These are phyloP conservation scores for Vanacampus margaritifer DNA, from an alignment of 2,113 vertebrate species.

Conservation along the genomic window DNA sequence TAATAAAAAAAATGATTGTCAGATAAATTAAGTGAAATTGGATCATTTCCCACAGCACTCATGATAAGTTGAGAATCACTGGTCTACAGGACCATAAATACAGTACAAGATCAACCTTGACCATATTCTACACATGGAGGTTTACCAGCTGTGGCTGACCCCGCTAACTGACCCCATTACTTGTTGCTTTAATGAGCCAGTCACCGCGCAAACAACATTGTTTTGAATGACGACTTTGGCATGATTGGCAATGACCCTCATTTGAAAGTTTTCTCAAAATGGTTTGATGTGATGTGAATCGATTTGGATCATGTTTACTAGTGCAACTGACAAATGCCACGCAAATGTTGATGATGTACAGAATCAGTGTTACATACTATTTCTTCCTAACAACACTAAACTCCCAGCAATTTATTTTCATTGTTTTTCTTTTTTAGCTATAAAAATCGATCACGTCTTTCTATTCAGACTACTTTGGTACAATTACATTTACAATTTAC, in stretches of 20 bases:
- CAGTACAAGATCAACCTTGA: neutral
- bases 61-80: neutral
- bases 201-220: neutral
- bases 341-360: neutral
- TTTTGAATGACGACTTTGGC: neutral
- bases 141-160: neutral
- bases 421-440: constrained; percentile 1
- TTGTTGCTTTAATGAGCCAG: neutral
- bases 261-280: neutral
- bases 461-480: too few relatives aligned
- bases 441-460: too few relatives aligned
- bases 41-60: neutral
- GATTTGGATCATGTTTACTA: neutral
- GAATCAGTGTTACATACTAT: neutral
- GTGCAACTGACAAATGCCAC: neutral
- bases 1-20: too few relatives aligned
- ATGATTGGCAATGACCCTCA: neutral
- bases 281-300: neutral
- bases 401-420: neutral
- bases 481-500: too few relatives aligned
- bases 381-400: neutral
- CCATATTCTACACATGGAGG: neutral
- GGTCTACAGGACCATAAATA: neutral
- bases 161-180: neutral
- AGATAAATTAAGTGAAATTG: too few relatives aligned